phyloP scores from a whole-genome alignment of 2,797 vertebrate genomes.

The Micrastur ruficollis region DNA sequence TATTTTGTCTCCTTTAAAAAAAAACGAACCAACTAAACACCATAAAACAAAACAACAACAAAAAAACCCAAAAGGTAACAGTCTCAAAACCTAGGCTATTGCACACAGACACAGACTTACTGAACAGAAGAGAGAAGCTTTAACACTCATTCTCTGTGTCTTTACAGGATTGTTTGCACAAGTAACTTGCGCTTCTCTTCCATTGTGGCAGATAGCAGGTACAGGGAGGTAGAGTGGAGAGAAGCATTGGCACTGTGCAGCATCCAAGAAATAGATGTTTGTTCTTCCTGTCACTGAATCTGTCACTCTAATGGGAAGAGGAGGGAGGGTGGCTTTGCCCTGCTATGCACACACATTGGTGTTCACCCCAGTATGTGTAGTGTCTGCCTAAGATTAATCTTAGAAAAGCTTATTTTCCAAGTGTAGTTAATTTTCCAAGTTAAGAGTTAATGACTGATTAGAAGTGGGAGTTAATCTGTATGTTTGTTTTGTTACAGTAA shows the following conservation, averaged over 20 bases:
- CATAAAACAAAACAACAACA: neutral
- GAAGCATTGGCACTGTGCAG: neutral
- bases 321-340: neutral
- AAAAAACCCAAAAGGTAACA: neutral
- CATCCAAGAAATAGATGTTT: neutral
- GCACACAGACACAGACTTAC: neutral
- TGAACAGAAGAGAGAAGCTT: neutral
- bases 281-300: neutral
- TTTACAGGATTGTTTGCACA: neutral
- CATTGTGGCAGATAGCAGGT: neutral
- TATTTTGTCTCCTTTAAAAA: neutral
- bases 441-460: conserved; percentile 52
- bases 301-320: neutral
- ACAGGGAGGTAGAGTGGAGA: neutral
- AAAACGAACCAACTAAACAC: neutral
- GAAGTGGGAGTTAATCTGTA: neutral
- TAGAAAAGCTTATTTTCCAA: conserved; percentile 11
- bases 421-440: neutral
- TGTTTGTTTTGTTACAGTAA: conserved; percentile 27
- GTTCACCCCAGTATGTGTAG: fast-evolving
- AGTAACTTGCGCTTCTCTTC: neutral
- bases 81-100: neutral
- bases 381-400: conserved; percentile 14
- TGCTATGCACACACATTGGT: neutral
- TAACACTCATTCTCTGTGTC: neutral